Conservation (phyloP, 2,113 vertebrate genomes). For the Podilymbus podiceps region DNA sequence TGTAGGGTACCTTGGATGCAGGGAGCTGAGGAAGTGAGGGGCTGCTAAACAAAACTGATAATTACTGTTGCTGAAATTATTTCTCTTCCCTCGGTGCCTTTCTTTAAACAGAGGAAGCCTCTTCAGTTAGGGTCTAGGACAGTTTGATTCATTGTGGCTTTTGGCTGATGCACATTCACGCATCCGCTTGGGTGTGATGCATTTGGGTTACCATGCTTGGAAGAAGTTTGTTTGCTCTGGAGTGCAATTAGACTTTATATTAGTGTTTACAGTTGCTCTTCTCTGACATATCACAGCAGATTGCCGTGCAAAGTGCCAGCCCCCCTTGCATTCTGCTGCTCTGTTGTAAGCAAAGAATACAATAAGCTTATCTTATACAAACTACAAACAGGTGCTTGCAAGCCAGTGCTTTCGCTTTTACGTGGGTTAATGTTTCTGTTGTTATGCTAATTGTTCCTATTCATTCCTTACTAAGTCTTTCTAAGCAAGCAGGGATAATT, state of each 20-base stretch:
- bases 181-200: background rate
- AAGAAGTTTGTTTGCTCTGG: background rate
- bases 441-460: conserved; percentile 68
- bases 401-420: background rate
- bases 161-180: background rate
- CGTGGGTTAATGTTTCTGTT: conserved; percentile 43
- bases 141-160: background rate
- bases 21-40: background rate
- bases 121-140: background rate
- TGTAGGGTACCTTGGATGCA: background rate
- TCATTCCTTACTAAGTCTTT: conserved; percentile 56
- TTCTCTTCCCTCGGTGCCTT: background rate
- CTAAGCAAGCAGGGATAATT: conserved; percentile 59
- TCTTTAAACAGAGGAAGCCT: background rate
- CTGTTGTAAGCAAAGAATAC: background rate
- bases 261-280: background rate
- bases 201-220: background rate
- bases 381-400: conserved; percentile 14
- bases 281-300: background rate
- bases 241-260: background rate
- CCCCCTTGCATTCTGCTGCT: background rate
- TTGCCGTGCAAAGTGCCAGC: background rate
- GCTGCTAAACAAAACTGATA: background rate
- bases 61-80: background rate
- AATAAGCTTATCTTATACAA: background rate